These are phyloP conservation scores for Echeneis naucrates DNA, from an alignment of 2,797 vertebrate genomes.

Conservation along the genomic window DNA sequence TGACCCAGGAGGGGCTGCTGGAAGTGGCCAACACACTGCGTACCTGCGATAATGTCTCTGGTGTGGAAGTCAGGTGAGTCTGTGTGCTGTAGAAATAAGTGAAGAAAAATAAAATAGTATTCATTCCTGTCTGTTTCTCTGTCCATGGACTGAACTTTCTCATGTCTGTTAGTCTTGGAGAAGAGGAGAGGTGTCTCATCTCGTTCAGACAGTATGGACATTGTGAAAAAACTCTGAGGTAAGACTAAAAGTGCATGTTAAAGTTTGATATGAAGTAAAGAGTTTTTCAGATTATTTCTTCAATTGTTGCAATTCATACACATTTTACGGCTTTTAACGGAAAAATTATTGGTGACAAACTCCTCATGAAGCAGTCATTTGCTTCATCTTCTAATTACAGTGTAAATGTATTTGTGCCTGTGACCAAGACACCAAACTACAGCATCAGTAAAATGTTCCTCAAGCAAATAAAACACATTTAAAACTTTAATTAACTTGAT, in stretches of 20 bases:
- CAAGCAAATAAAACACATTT: too few relatives aligned
- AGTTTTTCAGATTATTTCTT: too few relatives aligned
- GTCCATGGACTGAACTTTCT: not conserved
- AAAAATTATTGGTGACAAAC: too few relatives aligned
- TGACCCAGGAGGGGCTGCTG: conserved; percentile 85
- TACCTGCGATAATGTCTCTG: conserved; percentile 64
- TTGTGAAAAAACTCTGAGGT: conserved; percentile 86
- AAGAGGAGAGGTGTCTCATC: conserved; percentile 81
- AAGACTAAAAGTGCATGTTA: conserved; percentile 14
- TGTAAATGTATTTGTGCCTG: too few relatives aligned
- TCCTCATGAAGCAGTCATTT: too few relatives aligned
- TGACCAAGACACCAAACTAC: too few relatives aligned
- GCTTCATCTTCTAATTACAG: too few relatives aligned
- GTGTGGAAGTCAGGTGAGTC: conserved; percentile 84
- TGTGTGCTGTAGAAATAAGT: not conserved
- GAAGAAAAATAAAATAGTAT: not conserved
- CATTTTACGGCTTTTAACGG: not conserved
- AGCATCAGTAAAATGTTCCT: too few relatives aligned
- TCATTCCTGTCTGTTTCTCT: not conserved
- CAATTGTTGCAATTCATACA: too few relatives aligned
- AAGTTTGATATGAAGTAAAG: not conserved
- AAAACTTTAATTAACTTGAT: not conserved
- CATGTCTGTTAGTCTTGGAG: conserved; percentile 80
- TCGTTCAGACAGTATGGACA: conserved; percentile 69
- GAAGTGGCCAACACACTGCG: conserved; percentile 77